Evolutionary conservation across 1,140 invertebrate species (phyloP).

Genomic region (Pissodes strobi): DNA sequence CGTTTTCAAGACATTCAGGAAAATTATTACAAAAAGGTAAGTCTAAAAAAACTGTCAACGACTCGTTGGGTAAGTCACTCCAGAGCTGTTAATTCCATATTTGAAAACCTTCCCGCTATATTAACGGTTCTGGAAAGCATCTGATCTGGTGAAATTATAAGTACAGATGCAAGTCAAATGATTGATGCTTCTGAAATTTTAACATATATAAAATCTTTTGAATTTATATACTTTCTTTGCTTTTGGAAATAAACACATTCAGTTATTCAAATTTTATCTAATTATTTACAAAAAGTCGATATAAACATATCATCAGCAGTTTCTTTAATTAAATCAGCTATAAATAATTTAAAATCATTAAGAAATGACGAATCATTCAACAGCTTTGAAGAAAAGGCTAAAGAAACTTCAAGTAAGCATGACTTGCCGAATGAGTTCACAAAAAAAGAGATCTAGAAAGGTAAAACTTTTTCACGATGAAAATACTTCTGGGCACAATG

Average conservation of each 20-base stretch:
- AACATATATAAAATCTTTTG: neutral
- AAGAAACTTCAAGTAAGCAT: no score
- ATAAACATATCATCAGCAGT: no score
- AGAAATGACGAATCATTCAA: no score
- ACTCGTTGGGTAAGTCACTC: neutral
- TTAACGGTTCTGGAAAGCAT: neutral
- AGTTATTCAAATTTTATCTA: no score
- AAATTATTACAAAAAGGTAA: neutral
- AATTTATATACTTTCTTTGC: neutral
- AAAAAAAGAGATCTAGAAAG: no score
- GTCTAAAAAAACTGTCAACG: neutral
- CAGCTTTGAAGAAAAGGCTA: no score
- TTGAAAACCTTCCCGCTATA: neutral
- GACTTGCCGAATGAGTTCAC: no score
- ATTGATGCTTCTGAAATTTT: neutral
- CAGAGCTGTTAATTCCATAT: neutral
- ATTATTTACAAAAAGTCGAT: no score
- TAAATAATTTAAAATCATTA: no score
- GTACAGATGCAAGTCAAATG: neutral
- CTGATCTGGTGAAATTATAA: neutral
- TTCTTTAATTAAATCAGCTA: no score
- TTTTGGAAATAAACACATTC: neutral
- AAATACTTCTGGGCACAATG: no score
- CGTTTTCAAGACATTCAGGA: neutral
- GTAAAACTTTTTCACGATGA: no score